Percentiles rank a stretch among this genome's conserved stretches.
These are phyloP conservation scores for Hafferia zeledoni DNA, from an alignment of 2,797 vertebrate genomes.

Conservation along the genomic window DNA sequence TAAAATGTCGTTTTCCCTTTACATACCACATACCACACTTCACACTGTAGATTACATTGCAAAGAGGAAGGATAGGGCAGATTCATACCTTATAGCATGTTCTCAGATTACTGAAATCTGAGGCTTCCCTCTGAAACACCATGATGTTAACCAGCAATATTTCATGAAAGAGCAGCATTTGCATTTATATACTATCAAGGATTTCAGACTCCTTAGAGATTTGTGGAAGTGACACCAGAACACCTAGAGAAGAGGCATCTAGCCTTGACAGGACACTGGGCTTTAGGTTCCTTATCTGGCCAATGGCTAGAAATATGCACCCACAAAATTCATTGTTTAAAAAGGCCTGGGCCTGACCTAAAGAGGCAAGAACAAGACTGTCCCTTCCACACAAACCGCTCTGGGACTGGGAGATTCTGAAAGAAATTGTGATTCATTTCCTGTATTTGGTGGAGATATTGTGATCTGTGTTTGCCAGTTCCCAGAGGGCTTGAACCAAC, in stretches of 20 bases:
- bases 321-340: not conserved
- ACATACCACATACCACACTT: not conserved
- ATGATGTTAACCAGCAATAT: not conserved
- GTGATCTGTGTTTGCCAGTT: not conserved
- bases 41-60: not conserved
- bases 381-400: not conserved
- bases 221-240: not conserved
- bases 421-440: not conserved
- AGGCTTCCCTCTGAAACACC: not conserved
- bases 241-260: not conserved
- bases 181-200: not conserved
- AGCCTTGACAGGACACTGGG: not conserved
- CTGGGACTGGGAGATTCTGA: not conserved
- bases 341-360: not conserved
- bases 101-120: not conserved
- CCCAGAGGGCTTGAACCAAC: not conserved
- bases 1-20: not conserved
- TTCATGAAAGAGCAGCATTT: not conserved
- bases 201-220: not conserved
- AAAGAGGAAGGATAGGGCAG: not conserved
- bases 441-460: not conserved
- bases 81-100: not conserved
- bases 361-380: not conserved
- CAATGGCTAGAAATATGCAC: not conserved
- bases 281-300: not conserved